Evolutionary conservation across 1,140 invertebrate genomes (phyloP).

Genomic region (Eupeodes corollae): DNA sequence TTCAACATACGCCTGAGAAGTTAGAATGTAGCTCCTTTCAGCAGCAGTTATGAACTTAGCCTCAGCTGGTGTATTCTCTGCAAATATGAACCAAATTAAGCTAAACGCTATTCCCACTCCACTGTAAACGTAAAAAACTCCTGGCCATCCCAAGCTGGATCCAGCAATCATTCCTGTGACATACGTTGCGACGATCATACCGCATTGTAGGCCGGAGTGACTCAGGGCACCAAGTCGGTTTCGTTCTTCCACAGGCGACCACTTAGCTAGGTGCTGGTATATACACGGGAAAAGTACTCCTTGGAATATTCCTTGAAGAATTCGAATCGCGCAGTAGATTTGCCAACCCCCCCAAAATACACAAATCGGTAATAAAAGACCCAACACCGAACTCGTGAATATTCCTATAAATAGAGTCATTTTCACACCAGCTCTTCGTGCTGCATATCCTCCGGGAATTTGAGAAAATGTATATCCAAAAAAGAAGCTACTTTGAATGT

Average conservation of each 20-base stretch:
- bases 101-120: slow-evolving; percentile 47
- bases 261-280: no score
- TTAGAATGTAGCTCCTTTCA: slow-evolving; percentile 50
- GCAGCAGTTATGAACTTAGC: slow-evolving; percentile 44
- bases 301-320: no score
- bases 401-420: slow-evolving; percentile 48
- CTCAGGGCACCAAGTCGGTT: no score
- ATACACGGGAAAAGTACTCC: no score
- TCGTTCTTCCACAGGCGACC: no score
- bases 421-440: slow-evolving; percentile 50
- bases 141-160: slow-evolving; percentile 57
- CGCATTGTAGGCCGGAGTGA: no score
- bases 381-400: slow-evolving; percentile 37
- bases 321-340: slow-evolving; percentile 18
- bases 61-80: slow-evolving; percentile 52
- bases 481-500: slow-evolving; percentile 54
- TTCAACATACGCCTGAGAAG: no score
- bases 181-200: slow-evolving; percentile 10
- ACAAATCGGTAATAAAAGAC: slow-evolving; percentile 36
- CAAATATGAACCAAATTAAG: slow-evolving; percentile 48
- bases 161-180: slow-evolving; percentile 51
- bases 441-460: slow-evolving; percentile 56
- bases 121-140: slow-evolving; percentile 67
- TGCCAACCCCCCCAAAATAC: slow-evolving; percentile 46
- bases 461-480: slow-evolving; percentile 44